Evolutionary conservation across 2,888 invertebrate genomes (phyloP), one percentile per base, ranked within the genome.

Genomic region (Cantharis rufa): DNA sequence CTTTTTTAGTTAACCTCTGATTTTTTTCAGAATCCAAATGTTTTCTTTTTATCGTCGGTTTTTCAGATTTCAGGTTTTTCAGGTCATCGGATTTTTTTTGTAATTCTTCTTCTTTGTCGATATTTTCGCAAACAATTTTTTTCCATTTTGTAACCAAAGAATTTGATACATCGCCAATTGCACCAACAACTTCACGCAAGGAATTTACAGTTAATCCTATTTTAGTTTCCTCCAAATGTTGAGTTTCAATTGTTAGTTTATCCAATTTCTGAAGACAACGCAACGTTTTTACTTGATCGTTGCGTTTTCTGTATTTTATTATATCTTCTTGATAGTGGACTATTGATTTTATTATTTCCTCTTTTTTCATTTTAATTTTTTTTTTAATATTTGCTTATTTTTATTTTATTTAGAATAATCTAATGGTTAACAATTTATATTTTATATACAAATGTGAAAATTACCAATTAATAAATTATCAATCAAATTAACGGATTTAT

Each of bases 131-230:
- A 0, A 97, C 97, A 93, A 97, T 94, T n/a, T 91, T 90, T 87
- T 97, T 98, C 98, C 98, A 98, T 87, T 94, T 94, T 69, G 91
- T 90, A 3, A 98, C 96, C 28, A 98, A 90, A 0, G 92, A 90
- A 82, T 94, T 93, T 0, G 98, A 95, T 13, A 94, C 93, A 72
- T 93, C 91, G 0, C 96, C 97, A 9, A 96, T 93, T 75, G 92
- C 91, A 0, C 96, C 96, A 28, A 93, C 93, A 79, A 92, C 92
- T 86, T 96, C 96, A 71, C 96, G 91, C 66, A 97, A 89, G 0
- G 93, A 92, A 89, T 98, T 98, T 1, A 98, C 95, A 1, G 96
- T 95, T 80, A 95, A 92, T 0, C 98, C 98, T 72, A 98, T 93
- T 16, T 97, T 96, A 27, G 98, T 98, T 79, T 93, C 92, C 89